A percentile compares a stretch with the other conserved stretches of the same genome.
These are phyloP conservation scores for Epinotia nisella DNA, from an alignment of 2,888 invertebrate species.

Conservation along the genomic window DNA sequence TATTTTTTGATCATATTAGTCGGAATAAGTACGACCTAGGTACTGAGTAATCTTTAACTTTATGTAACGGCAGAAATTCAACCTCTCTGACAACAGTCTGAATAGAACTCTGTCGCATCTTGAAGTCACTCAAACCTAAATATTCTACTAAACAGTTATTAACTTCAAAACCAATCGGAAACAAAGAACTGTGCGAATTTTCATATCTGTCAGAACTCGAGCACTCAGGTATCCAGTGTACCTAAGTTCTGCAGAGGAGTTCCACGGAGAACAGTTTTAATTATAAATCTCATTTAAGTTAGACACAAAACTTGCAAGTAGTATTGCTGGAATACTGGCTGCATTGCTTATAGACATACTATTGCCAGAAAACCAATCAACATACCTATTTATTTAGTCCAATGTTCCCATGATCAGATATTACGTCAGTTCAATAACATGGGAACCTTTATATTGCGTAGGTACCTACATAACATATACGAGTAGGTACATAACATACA, in stretches of 20 bases:
- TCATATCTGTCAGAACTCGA: background rate
- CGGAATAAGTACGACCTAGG: no score
- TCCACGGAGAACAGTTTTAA: background rate
- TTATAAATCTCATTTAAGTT: background rate
- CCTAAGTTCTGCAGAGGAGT: background rate
- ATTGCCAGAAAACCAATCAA: no score
- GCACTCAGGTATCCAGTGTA: background rate
- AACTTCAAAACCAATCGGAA: conserved; percentile 2
- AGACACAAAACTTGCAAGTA: background rate
- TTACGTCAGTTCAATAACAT: no score
- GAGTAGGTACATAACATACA: no score
- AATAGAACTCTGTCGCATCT: background rate
- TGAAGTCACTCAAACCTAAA: background rate
- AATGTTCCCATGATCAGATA: no score
- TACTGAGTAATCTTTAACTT: no score
- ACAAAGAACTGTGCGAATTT: background rate
- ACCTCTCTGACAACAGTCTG: no score
- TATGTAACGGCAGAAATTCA: no score
- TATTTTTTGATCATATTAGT: no score
- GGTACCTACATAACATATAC: background rate
- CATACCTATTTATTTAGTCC: no score
- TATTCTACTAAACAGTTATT: background rate
- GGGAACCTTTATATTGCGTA: no score
- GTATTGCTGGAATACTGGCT: background rate
- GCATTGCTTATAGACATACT: background rate